Evolutionary conservation across 2,797 vertebrate species (phyloP).

Genomic region (Phoxinus dragarum): DNA sequence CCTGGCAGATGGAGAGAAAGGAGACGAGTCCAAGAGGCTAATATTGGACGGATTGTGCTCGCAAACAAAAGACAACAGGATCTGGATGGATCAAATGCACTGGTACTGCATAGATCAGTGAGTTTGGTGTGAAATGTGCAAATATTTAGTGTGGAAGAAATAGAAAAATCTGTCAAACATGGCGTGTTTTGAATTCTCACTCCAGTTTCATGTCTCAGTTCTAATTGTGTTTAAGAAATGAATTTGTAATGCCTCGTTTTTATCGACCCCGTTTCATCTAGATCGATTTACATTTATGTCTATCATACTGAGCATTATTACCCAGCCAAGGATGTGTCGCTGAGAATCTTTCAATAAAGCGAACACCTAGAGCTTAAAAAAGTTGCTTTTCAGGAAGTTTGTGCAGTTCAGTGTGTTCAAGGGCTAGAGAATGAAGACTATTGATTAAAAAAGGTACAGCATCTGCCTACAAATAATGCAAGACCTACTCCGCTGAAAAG

Average conservation of each 20-base stretch:
- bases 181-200: neutral
- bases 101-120: neutral
- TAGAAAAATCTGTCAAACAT: conserved; percentile 10
- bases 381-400: conserved; percentile 3
- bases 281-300: neutral
- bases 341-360: neutral
- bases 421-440: neutral
- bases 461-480: conserved; percentile 3
- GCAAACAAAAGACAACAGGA: conserved; percentile 49
- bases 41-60: conserved; percentile 53
- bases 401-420: neutral
- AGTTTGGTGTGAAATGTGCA: conserved; percentile 6
- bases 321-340: neutral
- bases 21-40: neutral
- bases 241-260: neutral
- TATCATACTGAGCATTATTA: neutral
- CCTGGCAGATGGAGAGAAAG: conserved; percentile 6
- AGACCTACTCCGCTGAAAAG: neutral
- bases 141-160: neutral
- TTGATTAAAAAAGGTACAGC: conserved; percentile 9
- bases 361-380: neutral
- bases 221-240: neutral
- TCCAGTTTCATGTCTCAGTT: neutral
- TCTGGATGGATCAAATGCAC: conserved; percentile 12
- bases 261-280: neutral